Percentiles rank a stretch among this genome's conserved stretches.
phyloP scores from a whole-genome alignment of 2,113 vertebrate species.

The Mellivora capensis region DNA sequence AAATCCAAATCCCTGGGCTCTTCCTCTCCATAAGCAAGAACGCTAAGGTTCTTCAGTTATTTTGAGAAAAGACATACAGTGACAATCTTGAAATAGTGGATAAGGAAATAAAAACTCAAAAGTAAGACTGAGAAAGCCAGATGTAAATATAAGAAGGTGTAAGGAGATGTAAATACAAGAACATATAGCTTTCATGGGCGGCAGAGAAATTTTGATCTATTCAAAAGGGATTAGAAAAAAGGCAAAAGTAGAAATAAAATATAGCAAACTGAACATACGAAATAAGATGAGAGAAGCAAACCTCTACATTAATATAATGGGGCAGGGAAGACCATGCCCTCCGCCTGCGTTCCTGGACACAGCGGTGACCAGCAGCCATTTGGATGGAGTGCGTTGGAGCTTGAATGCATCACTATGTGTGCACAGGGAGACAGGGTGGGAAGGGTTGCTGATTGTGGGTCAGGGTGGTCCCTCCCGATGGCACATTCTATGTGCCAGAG shows the following conservation, averaged over 20 bases:
- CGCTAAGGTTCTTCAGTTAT: neutral
- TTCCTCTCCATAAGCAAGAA: no score
- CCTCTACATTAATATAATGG: neutral
- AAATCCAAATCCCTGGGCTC: neutral
- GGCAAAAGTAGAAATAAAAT: neutral
- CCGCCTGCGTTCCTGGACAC: accelerated
- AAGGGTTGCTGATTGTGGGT: neutral
- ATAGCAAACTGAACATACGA: neutral
- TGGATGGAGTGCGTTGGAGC: no score
- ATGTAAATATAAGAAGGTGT: neutral
- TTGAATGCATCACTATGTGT: neutral
- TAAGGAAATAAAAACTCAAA: neutral
- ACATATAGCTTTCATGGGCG: neutral
- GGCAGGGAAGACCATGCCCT: neutral
- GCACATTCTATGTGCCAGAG: neutral
- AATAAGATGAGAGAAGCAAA: neutral
- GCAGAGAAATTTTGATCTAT: neutral
- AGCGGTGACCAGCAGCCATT: neutral
- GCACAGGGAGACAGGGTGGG: neutral
- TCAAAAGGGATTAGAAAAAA: neutral
- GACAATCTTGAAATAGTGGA: neutral
- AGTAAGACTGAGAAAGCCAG: neutral
- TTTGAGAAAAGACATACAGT: neutral
- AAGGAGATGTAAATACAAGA: no score
- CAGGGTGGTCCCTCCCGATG: no score